phyloP scores from a whole-genome alignment of 2,113 vertebrate species.

The Mixornis gularis region DNA sequence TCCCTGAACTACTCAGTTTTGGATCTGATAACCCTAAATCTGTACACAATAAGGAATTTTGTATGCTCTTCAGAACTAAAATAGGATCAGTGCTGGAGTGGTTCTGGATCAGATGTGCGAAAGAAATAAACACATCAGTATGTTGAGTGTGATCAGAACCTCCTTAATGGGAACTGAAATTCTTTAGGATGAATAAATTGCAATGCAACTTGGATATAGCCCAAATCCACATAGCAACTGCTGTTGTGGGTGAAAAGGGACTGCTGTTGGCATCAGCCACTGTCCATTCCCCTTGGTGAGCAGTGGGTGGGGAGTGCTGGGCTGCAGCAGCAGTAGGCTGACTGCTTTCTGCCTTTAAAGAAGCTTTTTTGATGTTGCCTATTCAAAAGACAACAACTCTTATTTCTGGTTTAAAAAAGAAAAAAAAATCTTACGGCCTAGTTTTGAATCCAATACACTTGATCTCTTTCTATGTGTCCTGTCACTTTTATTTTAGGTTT shows the following conservation, averaged over 20 bases:
- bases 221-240: not conserved
- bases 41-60: not conserved
- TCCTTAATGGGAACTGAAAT: not conserved
- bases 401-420: not conserved
- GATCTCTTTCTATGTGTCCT: not conserved
- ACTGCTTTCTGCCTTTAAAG: not conserved
- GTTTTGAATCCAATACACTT: not conserved
- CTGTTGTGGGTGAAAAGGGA: not conserved
- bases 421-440: not conserved
- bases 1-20: not conserved
- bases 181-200: not conserved
- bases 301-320: not conserved
- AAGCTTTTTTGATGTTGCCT: constrained; percentile 4
- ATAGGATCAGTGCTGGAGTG: not conserved
- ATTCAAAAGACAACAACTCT: not conserved
- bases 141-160: not conserved
- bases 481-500: constrained; percentile 24
- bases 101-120: not conserved
- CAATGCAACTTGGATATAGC: not conserved
- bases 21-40: not conserved
- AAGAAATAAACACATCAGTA: not conserved
- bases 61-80: not conserved
- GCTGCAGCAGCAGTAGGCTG: not conserved
- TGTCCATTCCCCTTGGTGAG: not conserved
- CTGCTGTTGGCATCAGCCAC: not conserved